Evolutionary conservation across 2,797 vertebrate species (phyloP).

Genomic region (Cercopithecus diana): DNA sequence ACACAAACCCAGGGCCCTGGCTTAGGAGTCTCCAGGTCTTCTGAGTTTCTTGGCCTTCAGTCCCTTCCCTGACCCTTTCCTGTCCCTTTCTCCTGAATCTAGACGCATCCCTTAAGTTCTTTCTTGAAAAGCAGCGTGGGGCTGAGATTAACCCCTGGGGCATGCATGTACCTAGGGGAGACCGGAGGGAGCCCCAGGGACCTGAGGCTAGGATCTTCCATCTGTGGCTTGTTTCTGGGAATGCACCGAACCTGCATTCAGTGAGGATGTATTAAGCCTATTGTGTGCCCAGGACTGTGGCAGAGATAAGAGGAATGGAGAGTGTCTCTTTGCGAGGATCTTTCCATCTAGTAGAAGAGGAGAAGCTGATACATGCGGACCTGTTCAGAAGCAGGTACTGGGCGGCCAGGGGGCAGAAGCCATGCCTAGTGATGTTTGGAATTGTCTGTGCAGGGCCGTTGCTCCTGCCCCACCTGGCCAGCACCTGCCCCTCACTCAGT

Average conservation of each 20-base stretch:
- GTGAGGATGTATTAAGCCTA: neutral
- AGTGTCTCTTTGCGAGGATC: neutral
- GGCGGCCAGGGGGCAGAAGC: neutral
- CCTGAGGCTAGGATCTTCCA: neutral
- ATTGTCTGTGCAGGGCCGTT: neutral
- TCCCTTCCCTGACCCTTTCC: neutral
- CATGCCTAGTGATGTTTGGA: accelerated
- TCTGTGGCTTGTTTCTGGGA: neutral
- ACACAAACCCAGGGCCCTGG: accelerated
- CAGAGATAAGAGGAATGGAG: neutral
- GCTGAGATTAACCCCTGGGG: neutral
- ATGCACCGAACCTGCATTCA: neutral
- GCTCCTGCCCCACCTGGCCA: neutral
- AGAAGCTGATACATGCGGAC: neutral
- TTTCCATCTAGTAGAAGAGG: neutral
- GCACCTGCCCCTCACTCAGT: neutral
- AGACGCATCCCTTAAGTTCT: neutral
- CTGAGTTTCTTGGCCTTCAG: neutral
- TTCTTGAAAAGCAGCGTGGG: neutral
- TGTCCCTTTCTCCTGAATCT: neutral
- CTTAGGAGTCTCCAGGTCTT: neutral
- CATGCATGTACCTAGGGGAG: neutral
- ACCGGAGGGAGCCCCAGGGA: neutral
- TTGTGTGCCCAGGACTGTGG: neutral
- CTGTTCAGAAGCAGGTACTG: neutral